Evolutionary conservation across 2,888 invertebrate species (phyloP), one percentile per base, ranked within the genome.

Genomic region (Ectemnius cavifrons): DNA sequence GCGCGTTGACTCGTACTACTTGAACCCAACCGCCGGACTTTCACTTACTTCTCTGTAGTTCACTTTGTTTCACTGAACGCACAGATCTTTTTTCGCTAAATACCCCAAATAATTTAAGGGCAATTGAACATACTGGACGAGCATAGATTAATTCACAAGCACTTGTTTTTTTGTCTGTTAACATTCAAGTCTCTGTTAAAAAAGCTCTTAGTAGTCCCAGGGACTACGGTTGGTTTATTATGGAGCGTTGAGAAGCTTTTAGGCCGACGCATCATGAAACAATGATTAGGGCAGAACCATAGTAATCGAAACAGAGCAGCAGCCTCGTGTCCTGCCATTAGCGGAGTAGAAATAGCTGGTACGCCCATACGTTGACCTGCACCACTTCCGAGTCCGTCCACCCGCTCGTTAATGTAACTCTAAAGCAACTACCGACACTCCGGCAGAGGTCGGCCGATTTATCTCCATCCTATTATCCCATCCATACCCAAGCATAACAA

Each of bases 341-440:
- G 63, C 60, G 57, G 56, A 46, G 66, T 58, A 75, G 66, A 67
- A 77, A 66, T 66, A 67, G 23, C 60, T 45, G 45, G 57, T 37
- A 59, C 45, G 68, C 47, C 66, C 66, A 62, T 67, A 57, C 76
- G 63, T 52, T 74, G 74, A 71, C 76, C 72, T n/a, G 49, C 60
- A 47, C 68, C 58, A 61, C 68, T 77, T 71, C 52, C 68, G 23
- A 52, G 28, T 27, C 45, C 13, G 8, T 46, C 45, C 13, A 8
- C 59, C 58, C 18, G n/a, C 11, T 18, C 47, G 62, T n/a, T 46
- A 13, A 47, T 64, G 49, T 37, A 37, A 49, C 71, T 45, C 57
- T 16, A 20, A 46, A 68, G 46, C n/a, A 37, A 37, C 37, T 37
- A 37, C 37, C 37, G 37, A 37, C 37, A 37, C 37, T 45, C 18